Evolutionary conservation across 2,888 invertebrate species (phyloP), one percentile per base, ranked within the genome.

Genomic region (Melinaea menophilus): DNA sequence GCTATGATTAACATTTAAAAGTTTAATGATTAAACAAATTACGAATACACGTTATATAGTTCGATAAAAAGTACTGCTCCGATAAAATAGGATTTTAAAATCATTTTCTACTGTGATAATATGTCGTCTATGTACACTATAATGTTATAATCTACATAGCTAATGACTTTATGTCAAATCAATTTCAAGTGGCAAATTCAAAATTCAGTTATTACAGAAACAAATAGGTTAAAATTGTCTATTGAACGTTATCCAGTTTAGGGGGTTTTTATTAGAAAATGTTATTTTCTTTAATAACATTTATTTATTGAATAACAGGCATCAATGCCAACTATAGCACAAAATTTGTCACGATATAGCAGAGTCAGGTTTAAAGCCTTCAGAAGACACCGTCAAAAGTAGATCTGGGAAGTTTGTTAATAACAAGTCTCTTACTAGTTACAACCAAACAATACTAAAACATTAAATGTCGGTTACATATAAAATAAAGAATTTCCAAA

Each of bases 271-370:
- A 5, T 41, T 9, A 3, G 41, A 41, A 11, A 9, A 41, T 41
- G 41, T 41, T 2, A 5, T 2, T 41, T 41, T 41, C 7, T 41
- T 41, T 9, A 41, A 41, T 9, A 22, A 41, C 11, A 41, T 41
- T 41, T 11, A 9, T 11, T 41, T 5, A 37, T 22, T 22, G 22
- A 22, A 22, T 9, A 62, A 34, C n/a, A 41, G 11, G 41, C 37
- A 69, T 70, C 67, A 76, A 86, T 84, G 84, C 80, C 85, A 69
- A 73, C 72, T 51, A 69, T 82, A 74, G 82, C 82, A 61, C 78
- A 79, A 72, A 78, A 76, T 86, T 59, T 84, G 82, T 63, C 69
- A 79, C 66, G 81, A 84, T 66, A 79, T 85, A 55, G 82, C 82
- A 60, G 78, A 82, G 54, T 76, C 81, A 48, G 69, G 71, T 61